A percentile compares a stretch with the other conserved stretches of the same genome.
phyloP scores from a whole-genome alignment of 2,888 invertebrate genomes.

The Oscheius sp. region DNA sequence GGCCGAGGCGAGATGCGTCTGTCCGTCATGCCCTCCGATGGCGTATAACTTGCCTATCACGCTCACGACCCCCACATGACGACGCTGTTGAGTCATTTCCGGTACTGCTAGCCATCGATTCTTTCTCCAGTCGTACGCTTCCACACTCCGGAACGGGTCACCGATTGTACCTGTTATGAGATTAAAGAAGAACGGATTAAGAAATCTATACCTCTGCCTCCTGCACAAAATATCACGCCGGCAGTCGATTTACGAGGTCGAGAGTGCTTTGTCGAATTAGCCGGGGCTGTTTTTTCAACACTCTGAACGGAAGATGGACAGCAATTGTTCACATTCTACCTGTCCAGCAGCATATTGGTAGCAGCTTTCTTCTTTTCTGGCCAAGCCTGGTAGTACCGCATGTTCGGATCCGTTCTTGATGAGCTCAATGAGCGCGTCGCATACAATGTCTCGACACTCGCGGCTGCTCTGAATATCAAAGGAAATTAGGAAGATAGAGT shows the following conservation, averaged over 20 bases:
- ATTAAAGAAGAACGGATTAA: not conserved
- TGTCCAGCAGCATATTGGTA: constrained; percentile 56
- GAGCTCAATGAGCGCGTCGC: constrained; percentile 73
- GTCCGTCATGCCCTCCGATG: constrained; percentile 77
- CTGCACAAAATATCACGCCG: constrained; percentile 77
- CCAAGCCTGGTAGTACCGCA: not conserved
- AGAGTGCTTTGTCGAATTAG: constrained; percentile 5
- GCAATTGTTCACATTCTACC: constrained; percentile 3
- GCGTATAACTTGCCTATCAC: constrained; percentile 75
- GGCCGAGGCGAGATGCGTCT: constrained; percentile 75
- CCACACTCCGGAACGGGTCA: constrained; percentile 76
- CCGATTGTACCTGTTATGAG: constrained; percentile 72
- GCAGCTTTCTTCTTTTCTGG: constrained; percentile 31
- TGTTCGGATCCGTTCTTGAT: constrained; percentile 28
- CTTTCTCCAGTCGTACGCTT: constrained; percentile 76
- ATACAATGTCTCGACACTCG: constrained; percentile 75
- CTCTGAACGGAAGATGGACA: constrained; percentile 12
- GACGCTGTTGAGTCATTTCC: constrained; percentile 74
- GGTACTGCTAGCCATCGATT: constrained; percentile 75
- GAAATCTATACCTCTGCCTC: constrained; percentile 74
- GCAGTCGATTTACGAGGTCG: constrained; percentile 75
- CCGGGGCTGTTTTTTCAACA: constrained; percentile 16
- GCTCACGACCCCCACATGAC: constrained; percentile 77
- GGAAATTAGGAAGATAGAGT: not conserved
- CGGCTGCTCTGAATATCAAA: constrained; percentile 7